Conservation (phyloP, 2,888 invertebrate genomes). For the Anodontia alba region DNA sequence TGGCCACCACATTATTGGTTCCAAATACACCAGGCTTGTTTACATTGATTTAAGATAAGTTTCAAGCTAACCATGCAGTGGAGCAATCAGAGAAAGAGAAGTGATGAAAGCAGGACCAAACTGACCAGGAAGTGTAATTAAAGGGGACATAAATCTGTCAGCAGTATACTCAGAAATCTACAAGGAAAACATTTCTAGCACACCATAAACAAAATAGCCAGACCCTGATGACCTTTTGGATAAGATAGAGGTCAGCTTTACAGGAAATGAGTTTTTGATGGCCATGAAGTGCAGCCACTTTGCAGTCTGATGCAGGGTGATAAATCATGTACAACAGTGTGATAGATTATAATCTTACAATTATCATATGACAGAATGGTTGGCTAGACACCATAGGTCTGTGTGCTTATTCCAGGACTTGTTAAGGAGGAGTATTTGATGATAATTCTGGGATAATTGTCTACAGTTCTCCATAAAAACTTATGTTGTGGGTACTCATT, state of each 20-base stretch:
- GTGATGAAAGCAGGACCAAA: not conserved
- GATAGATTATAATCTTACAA: too few species aligned
- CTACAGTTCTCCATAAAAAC: too few species aligned
- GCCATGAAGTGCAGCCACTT: too few species aligned
- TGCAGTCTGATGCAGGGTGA: too few species aligned
- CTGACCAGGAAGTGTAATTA: conserved; percentile 9
- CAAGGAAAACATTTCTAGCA: not conserved
- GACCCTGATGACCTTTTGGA: not conserved
- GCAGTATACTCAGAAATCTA: not conserved
- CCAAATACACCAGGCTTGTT: not conserved
- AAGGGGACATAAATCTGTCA: not conserved
- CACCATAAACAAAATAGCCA: not conserved
- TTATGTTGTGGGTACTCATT: too few species aligned
- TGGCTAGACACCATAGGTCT: too few species aligned
- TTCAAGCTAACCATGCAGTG: not conserved
- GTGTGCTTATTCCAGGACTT: too few species aligned
- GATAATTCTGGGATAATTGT: too few species aligned
- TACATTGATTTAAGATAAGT: not conserved
- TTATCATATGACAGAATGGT: too few species aligned
- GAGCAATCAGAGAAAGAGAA: not conserved
- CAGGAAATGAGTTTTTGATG: too few species aligned
- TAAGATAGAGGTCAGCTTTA: not conserved
- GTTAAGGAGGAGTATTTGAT: too few species aligned
- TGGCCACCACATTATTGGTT: not conserved
- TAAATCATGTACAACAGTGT: too few species aligned